phyloP scores from a whole-genome alignment of 2,797 vertebrate genomes.

The Pelobates cultripes region DNA sequence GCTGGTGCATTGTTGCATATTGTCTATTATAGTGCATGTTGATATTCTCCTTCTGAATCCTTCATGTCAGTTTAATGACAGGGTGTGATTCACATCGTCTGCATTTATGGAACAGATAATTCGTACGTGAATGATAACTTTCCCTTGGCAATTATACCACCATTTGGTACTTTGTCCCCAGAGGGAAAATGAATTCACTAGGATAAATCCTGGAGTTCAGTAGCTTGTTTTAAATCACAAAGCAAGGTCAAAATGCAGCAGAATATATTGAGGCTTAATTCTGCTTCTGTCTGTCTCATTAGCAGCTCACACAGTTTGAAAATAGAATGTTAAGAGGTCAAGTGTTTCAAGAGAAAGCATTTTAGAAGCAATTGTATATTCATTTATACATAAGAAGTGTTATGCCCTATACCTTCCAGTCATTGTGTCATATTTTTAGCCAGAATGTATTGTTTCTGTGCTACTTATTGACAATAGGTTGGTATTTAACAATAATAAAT shows the following conservation, averaged over 20 bases:
- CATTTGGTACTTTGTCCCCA: constrained; percentile 79
- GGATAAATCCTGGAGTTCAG: constrained; percentile 72
- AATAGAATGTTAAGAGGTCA: constrained; percentile 51
- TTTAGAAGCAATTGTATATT: constrained; percentile 39
- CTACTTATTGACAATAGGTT: background rate
- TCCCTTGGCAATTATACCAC: constrained; percentile 77
- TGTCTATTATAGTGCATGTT: constrained; percentile 51
- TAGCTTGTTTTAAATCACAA: constrained; percentile 65
- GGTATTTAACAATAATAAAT: too few relatives aligned
- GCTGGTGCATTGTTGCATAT: constrained; percentile 15
- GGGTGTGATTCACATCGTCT: constrained; percentile 68
- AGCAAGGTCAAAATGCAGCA: constrained; percentile 73
- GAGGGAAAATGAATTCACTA: constrained; percentile 72
- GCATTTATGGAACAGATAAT: constrained; percentile 79
- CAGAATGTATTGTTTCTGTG: constrained; percentile 33
- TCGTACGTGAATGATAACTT: constrained; percentile 76
- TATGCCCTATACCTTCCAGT: constrained; percentile 23
- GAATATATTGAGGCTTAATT: constrained; percentile 53
- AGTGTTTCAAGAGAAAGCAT: constrained; percentile 47
- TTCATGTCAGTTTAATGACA: constrained; percentile 68
- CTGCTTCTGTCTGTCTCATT: constrained; percentile 57
- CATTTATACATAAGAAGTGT: constrained; percentile 34
- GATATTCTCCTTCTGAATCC: constrained; percentile 62
- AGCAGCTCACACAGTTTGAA: constrained; percentile 55
- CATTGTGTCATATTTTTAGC: constrained; percentile 21